These are phyloP conservation scores for Euzetes globulus DNA, from an alignment of 2,888 invertebrate genomes.

Conservation along the genomic window DNA sequence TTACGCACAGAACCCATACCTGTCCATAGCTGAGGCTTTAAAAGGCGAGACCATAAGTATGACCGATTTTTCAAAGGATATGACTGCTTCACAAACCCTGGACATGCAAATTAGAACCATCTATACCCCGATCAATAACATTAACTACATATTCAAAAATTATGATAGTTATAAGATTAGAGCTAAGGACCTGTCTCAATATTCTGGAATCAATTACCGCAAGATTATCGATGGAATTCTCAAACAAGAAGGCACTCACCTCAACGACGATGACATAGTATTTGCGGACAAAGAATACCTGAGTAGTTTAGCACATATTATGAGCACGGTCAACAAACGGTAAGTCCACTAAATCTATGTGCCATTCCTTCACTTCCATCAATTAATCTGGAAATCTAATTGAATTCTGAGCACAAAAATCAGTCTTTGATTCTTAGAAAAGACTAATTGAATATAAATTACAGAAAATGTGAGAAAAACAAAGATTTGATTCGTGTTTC, in stretches of 20 bases:
- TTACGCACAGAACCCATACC: neutral
- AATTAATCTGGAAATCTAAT: neutral
- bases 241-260: neutral
- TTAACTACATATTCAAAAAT: neutral
- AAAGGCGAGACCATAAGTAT: neutral
- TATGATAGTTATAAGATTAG: neutral
- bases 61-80: neutral
- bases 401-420: neutral
- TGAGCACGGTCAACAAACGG: neutral
- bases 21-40: neutral
- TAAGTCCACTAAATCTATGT: neutral
- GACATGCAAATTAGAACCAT: neutral
- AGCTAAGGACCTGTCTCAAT: neutral
- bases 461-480: too few relatives aligned
- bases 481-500: too few relatives aligned
- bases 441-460: too few relatives aligned
- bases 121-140: neutral
- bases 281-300: slow-evolving; percentile 28
- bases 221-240: neutral
- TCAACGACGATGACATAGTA: neutral
- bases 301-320: neutral
- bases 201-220: neutral
- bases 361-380: neutral
- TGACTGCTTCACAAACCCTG: neutral
- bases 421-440: too few relatives aligned